Evolutionary conservation across 2,888 invertebrate genomes (phyloP), one percentile per base, ranked within the genome.

Genomic region (Glyphotaelius pellucidus): DNA sequence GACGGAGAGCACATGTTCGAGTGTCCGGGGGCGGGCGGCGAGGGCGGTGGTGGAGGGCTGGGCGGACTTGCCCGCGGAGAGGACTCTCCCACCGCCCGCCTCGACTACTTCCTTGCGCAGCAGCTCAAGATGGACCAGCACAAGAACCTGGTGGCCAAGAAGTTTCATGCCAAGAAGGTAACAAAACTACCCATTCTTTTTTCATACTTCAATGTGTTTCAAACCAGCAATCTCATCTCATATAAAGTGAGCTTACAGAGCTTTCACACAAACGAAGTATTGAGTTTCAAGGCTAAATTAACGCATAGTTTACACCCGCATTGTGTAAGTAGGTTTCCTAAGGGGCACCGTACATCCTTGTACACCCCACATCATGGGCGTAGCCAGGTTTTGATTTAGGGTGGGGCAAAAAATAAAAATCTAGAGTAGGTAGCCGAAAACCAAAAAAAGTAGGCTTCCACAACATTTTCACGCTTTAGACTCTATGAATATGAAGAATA

Each of bases 1-100:
- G 99, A 99, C 95, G 98, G 98, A 25, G 99, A 99, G 94, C 99
- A 99, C 95, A 99, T 99, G 99, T 98, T 99, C 95, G 98, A 98
- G 95, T 99, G 99, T 95, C 97, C 98, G 0, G 96, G 97, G 3
- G 96, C 96, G 83, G 94, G 96, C 42, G 95, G 95, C 35, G 88
- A 80, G 35, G 87, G 52, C 67, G 67, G 67, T 12, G 81, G 25
- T 42, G 80, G 35, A 4, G 81, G 32, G 3, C 67, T 67, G 67
- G 67, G 67, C n/a, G 67, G 67, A 84, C 81, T 81, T 79, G 67
- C 80, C 38, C 52, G 95, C 95, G 42, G 67, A n/a, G 89, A n/a
- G 14, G 92, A 90, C 32, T 81, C 87, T 7, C 92, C 92, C 80
- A 96, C 96, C 93, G 95, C 97, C 4, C 97, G 97, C 91, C 96